Percentiles rank a stretch among this genome's conserved stretches.
These are phyloP conservation scores for Hoplodrina ambigua DNA, from an alignment of 2,888 invertebrate genomes.

Conservation along the genomic window DNA sequence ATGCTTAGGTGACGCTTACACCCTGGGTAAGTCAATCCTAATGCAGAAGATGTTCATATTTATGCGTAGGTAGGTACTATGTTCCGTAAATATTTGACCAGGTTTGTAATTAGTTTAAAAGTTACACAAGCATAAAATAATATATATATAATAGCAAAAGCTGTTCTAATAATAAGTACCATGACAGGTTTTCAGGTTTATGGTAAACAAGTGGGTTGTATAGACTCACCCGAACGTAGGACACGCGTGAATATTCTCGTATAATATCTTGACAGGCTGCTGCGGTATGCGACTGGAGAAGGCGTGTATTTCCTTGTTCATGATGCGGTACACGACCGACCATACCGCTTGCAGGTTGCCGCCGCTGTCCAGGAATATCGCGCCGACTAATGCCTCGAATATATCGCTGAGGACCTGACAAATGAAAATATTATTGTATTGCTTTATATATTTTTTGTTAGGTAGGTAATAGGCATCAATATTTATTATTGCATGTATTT, in stretches of 20 bases:
- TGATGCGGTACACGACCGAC: conserved; percentile 95
- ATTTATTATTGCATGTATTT: neutral
- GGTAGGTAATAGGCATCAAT: no score
- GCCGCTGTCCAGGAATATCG: conserved; percentile 96
- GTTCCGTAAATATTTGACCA: no score
- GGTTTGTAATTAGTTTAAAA: no score
- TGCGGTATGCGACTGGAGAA: conserved; percentile 96
- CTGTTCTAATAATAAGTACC: no score
- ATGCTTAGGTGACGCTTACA: no score
- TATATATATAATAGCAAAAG: no score
- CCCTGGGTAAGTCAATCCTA: no score
- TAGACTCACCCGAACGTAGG: conserved; percentile 93
- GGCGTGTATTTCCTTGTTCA: conserved; percentile 95
- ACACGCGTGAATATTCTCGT: conserved; percentile 95
- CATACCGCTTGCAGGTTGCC: conserved; percentile 94
- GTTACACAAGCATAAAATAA: no score
- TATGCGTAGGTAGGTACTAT: no score
- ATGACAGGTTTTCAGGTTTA: no score
- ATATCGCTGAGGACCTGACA: conserved; percentile 96
- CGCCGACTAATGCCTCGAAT: conserved; percentile 97
- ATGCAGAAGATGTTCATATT: no score
- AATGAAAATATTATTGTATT: neutral
- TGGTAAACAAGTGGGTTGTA: neutral
- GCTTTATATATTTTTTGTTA: no score
- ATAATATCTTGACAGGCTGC: conserved; percentile 96